Evolutionary conservation across 2,797 vertebrate species (phyloP), one percentile per base, ranked within the genome.

Genomic region (Dallia pectoralis): DNA sequence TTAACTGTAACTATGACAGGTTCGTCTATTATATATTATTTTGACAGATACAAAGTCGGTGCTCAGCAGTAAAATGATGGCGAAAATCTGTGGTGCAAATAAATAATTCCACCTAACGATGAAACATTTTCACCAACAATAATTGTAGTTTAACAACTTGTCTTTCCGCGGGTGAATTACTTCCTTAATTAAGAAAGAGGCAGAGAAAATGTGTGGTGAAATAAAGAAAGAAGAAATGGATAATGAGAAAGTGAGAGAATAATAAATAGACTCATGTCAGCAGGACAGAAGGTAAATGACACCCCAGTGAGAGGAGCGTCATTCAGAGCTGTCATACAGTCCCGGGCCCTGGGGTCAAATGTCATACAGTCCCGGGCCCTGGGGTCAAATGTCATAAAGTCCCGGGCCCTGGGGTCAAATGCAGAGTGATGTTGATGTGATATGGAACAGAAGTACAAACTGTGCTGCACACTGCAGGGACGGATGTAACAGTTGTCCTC

Each of bases 201-300:
- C 40, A 44, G 14, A 44, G 40, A 40, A 11, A 44, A 44, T n/a
- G n/a, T n/a, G 36, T 11, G n/a, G 9, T 11, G 5, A 11, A 12
- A 67, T n/a, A 44, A 44, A 25, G 9, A 32, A 6, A 67, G 12
- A 47, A 30, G 1, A 30, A 44, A 40, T 40, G 36, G 9, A 11
- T 16, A 66, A 33, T 36, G 33, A 67, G n/a, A 74, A 4, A 15
- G 8, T 9, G 49, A 8, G 33, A n/a, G 48, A n/a, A 25, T 22
- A 71, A 48, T 79, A 56, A 67, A 80, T 73, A 27, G 4, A 30
- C 32, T 44, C 11, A 16, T 47, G 69, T 70, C 69, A 25, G 11
- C 15, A 29, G 14, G 22, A 75, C 61, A 73, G 32, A 67, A 22
- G 25, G 64, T 51, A 22, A 63, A 27, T 67, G 64, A 56, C 48